phyloP scores from a whole-genome alignment of 1,140 invertebrate genomes.

The Temnothorax curvispinosus region DNA sequence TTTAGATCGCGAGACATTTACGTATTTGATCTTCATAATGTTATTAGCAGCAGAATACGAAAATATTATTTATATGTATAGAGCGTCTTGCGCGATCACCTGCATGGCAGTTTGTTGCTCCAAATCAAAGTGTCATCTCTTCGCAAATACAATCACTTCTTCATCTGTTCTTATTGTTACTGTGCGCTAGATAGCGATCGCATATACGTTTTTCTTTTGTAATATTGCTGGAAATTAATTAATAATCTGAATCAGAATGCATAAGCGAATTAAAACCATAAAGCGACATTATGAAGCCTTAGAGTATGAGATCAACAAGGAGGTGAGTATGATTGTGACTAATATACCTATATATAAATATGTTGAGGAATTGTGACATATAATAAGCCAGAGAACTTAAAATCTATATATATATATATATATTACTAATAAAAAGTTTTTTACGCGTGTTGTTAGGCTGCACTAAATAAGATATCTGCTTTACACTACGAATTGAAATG shows the following conservation, averaged over 20 bases:
- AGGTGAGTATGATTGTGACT: neutral
- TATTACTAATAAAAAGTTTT: neutral
- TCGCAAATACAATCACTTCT: neutral
- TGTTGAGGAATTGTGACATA: neutral
- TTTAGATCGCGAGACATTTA: neutral
- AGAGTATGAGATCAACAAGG: neutral
- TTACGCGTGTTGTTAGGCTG: neutral
- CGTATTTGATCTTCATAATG: neutral
- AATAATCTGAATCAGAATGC: neutral
- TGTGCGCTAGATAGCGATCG: neutral
- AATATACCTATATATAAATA: neutral
- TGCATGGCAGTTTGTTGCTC: no score
- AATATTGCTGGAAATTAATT: neutral
- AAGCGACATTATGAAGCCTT: neutral
- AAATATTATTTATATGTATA: neutral
- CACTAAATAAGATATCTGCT: neutral
- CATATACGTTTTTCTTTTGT: neutral
- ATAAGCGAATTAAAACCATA: neutral
- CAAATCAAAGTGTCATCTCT: neutral
- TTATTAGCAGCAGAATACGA: neutral
- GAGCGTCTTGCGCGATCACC: no score
- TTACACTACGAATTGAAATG: neutral
- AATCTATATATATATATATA: no score
- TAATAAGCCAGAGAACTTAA: neutral
- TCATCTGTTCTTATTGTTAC: neutral